Percentiles rank a stretch among this genome's conserved stretches.
Conservation (phyloP, 2,113 vertebrate genomes). For the Apaloderma vittatum region DNA sequence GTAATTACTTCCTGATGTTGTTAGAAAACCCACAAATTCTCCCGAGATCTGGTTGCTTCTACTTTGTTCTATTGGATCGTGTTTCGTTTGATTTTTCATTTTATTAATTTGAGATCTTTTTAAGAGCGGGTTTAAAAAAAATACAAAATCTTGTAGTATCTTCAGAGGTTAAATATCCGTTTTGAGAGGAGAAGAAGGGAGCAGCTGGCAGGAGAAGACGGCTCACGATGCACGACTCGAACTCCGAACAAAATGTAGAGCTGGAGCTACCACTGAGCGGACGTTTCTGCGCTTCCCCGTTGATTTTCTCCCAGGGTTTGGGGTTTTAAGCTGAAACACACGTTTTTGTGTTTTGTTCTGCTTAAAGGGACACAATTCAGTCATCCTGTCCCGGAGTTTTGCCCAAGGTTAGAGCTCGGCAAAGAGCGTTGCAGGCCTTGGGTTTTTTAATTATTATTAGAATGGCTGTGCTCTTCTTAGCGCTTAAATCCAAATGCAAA, state of each 20-base stretch:
- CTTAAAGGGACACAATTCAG: background rate
- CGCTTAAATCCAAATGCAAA: background rate
- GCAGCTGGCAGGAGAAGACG: slow-evolving; percentile 60
- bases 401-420: background rate
- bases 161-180: slow-evolving; percentile 5
- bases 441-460: background rate
- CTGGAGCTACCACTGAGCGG: slow-evolving; percentile 43
- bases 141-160: background rate
- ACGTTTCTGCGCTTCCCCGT: slow-evolving; percentile 18
- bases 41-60: slow-evolving; percentile 66
- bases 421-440: background rate
- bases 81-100: slow-evolving; percentile 70
- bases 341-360: background rate
- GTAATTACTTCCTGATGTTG: slow-evolving; percentile 83
- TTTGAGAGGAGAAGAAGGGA: slow-evolving; percentile 14
- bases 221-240: slow-evolving; percentile 59
- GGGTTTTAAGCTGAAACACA: background rate
- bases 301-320: background rate
- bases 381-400: background rate
- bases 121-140: background rate
- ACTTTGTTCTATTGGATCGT: slow-evolving; percentile 73
- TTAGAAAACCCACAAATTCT: slow-evolving; percentile 73
- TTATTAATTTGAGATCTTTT: slow-evolving; percentile 73
- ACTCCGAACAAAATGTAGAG: slow-evolving; percentile 41
- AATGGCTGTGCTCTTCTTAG: background rate